These are phyloP conservation scores for Parnassius glacialis DNA, from an alignment of 2,888 invertebrate genomes.

Conservation along the genomic window DNA sequence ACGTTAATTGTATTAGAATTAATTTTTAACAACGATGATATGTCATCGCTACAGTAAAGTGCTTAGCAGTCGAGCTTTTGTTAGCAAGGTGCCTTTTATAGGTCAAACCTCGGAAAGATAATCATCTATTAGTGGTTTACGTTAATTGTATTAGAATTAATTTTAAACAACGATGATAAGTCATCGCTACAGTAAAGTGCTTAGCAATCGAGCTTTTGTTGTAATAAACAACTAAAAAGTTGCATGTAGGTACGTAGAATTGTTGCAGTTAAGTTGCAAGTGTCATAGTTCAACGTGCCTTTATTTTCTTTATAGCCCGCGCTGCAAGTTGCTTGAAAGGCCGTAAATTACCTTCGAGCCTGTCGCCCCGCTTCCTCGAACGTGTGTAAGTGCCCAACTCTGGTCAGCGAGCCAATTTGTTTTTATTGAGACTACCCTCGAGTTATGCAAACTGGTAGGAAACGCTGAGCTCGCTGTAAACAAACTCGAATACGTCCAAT, in stretches of 20 bases:
- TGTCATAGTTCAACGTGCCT: slow-evolving; percentile 28
- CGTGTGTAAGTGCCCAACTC: slow-evolving; percentile 73
- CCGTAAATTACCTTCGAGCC: slow-evolving; percentile 68
- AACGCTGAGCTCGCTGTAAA: slow-evolving; percentile 76
- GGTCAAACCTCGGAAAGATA: not conserved
- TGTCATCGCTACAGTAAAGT: not conserved
- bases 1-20: not conserved
- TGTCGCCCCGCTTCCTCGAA: slow-evolving; percentile 74
- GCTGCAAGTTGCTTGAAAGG: slow-evolving; percentile 43
- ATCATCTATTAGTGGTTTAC: not conserved
- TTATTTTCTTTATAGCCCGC: slow-evolving; percentile 31
- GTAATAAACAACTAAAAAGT: slow-evolving; percentile 7
- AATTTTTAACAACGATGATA: not conserved
- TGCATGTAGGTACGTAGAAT: slow-evolving; percentile 10
- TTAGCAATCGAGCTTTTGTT: not conserved
- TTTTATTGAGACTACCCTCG: slow-evolving; percentile 80
- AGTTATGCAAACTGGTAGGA: slow-evolving; percentile 78
- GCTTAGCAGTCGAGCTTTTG: too few species aligned
- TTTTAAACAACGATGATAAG: not conserved
- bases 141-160: not conserved
- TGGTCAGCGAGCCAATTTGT: slow-evolving; percentile 76
- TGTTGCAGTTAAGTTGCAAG: slow-evolving; percentile 25
- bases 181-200: not conserved
- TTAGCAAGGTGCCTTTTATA: slow-evolving; percentile 11
- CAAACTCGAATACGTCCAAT: slow-evolving; percentile 66